These are phyloP conservation scores for Dasysyrphus albostriatus DNA, from an alignment of 2,888 invertebrate species.

Conservation along the genomic window DNA sequence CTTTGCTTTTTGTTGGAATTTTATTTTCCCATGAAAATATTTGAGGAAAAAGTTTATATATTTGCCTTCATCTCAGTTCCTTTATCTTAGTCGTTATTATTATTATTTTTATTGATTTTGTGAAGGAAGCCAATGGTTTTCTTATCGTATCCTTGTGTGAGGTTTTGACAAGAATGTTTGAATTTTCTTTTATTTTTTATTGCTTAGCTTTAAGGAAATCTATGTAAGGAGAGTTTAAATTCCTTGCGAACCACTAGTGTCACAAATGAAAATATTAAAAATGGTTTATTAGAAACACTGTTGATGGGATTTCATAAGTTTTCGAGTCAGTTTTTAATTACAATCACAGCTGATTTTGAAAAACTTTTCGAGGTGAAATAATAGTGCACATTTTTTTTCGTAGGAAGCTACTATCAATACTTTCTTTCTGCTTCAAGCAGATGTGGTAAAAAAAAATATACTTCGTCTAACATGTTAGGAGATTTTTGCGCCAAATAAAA, in stretches of 20 bases:
- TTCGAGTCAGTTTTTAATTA: too few species aligned
- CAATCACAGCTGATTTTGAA: too few species aligned
- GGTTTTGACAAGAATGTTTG: constrained; percentile 63
- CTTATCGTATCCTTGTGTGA: constrained; percentile 33
- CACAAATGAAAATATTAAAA: background rate
- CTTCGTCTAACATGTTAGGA: too few species aligned
- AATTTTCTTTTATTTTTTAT: constrained; percentile 39
- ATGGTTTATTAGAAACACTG: too few species aligned
- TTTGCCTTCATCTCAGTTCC: constrained; percentile 52
- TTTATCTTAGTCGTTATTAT: constrained; percentile 69
- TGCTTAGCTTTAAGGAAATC: constrained; percentile 49
- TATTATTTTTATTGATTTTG: constrained; percentile 74
- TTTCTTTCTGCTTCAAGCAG: too few species aligned
- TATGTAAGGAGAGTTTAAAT: constrained; percentile 28
- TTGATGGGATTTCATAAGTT: too few species aligned
- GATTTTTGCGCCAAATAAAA: too few species aligned
- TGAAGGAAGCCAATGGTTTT: constrained; percentile 5
- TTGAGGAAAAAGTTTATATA: constrained; percentile 69
- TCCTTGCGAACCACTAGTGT: background rate
- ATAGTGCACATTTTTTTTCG: too few species aligned
- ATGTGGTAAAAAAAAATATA: too few species aligned
- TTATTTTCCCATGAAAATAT: constrained; percentile 70
- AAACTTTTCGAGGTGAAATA: too few species aligned
- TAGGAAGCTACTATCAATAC: too few species aligned
- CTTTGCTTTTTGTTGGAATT: constrained; percentile 41